phyloP scores from a whole-genome alignment of 37 sponge, comb jelly and placozoan genomes.

The Haliclona indistincta region DNA sequence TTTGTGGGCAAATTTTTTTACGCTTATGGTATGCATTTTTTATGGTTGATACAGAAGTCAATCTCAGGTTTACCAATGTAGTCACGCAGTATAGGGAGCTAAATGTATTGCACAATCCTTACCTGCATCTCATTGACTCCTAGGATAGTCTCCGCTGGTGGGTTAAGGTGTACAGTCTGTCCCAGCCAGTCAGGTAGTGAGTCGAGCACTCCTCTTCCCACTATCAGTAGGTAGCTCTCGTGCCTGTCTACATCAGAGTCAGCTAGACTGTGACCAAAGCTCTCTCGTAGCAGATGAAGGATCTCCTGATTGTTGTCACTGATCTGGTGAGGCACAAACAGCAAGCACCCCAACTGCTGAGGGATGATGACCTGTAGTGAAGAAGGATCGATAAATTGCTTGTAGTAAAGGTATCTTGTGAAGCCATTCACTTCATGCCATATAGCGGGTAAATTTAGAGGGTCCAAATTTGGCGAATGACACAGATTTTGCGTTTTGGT shows the following conservation, averaged over 20 bases:
- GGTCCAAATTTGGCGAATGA: too few relatives aligned
- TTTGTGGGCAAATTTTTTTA: too few relatives aligned
- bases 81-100: background rate
- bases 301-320: slow-evolving; percentile 51
- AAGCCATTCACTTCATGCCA: too few relatives aligned
- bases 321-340: slow-evolving; percentile 61
- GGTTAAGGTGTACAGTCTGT: slow-evolving; percentile 15
- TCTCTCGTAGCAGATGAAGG: slow-evolving; percentile 46
- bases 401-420: too few relatives aligned
- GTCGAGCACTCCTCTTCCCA: background rate
- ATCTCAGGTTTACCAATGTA: background rate
- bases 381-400: too few relatives aligned
- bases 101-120: background rate
- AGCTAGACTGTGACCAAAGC: slow-evolving; percentile 32
- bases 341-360: slow-evolving; percentile 41
- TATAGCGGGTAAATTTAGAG: too few relatives aligned
- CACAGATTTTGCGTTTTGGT: too few relatives aligned
- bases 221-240: background rate
- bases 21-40: too few relatives aligned
- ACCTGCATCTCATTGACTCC: slow-evolving; percentile 61
- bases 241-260: background rate
- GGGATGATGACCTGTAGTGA: slow-evolving; percentile 52
- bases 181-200: slow-evolving; percentile 52
- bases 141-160: slow-evolving; percentile 60
- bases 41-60: too few relatives aligned